Evolutionary conservation across 2,888 invertebrate species (phyloP).

Genomic region (Coecobrya sp.): DNA sequence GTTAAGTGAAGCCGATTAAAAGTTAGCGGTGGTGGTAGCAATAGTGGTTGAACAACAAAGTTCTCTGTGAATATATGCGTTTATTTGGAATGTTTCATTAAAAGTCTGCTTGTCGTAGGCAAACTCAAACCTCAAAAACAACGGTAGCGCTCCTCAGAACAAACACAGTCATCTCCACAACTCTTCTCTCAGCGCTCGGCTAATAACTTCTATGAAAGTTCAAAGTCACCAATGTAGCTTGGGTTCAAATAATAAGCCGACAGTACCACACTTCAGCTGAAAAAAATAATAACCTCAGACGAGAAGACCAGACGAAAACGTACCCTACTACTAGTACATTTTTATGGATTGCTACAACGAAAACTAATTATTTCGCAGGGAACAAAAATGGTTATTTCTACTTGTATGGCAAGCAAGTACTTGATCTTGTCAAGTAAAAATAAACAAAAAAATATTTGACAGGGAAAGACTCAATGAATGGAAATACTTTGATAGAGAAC

Average conservation of each 20-base stretch:
- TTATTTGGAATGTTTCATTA: neutral
- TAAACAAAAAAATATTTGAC: neutral
- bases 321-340: neutral
- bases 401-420: neutral
- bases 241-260: neutral
- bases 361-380: neutral
- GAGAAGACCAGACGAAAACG: neutral
- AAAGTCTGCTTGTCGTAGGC: neutral
- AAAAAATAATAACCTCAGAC: neutral
- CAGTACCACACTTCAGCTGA: neutral
- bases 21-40: too few species aligned
- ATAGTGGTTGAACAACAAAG: neutral
- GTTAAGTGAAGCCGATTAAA: slow-evolving; percentile 2
- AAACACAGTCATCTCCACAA: neutral
- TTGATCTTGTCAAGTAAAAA: neutral
- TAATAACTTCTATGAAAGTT: neutral
- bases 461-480: neutral
- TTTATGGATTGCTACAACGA: neutral
- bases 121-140: neutral
- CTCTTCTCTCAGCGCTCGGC: neutral
- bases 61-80: neutral
- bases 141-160: neutral
- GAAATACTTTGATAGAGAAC: neutral
- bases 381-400: neutral
- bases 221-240: neutral